Conservation (phyloP, 2,888 invertebrate species). For the Leucoma salicis region DNA sequence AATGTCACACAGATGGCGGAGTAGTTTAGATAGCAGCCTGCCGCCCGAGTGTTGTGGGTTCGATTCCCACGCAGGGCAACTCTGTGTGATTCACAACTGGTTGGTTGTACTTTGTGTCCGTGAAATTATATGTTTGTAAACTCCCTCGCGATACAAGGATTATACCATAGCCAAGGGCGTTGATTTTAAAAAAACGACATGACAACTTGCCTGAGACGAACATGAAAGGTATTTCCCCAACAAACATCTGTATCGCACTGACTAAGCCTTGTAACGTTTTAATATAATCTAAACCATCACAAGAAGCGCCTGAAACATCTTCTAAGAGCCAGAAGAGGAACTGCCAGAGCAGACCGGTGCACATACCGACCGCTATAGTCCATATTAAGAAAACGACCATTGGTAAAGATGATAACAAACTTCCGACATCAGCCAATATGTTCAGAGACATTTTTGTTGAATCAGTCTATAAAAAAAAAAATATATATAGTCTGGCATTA, state of each 20-base stretch:
- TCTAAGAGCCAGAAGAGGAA: constrained; percentile 94
- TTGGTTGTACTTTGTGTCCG: no score
- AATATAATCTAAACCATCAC: constrained; percentile 77
- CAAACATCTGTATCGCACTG: constrained; percentile 90
- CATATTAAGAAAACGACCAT: constrained; percentile 89
- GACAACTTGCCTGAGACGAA: constrained; percentile 86
- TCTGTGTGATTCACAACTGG: no score
- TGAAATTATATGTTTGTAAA: no score
- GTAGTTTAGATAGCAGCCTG: no score
- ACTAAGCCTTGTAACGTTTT: constrained; percentile 89
- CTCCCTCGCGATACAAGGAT: no score
- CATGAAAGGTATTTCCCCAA: constrained; percentile 93
- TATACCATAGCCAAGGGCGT: no score
- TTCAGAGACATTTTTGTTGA: constrained; percentile 85
- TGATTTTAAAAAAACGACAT: no score
- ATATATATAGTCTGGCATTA: no score
- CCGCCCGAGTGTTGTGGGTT: no score
- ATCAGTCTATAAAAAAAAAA: constrained; percentile 72
- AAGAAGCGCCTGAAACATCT: constrained; percentile 82
- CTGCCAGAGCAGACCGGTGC: constrained; percentile 93
- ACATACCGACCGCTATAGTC: constrained; percentile 91
- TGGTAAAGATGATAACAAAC: constrained; percentile 84
- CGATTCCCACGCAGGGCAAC: no score
- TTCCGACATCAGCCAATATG: constrained; percentile 86
- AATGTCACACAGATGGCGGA: no score